phyloP scores from a whole-genome alignment of 2,113 vertebrate genomes.

The Pachycephala philippinensis region DNA sequence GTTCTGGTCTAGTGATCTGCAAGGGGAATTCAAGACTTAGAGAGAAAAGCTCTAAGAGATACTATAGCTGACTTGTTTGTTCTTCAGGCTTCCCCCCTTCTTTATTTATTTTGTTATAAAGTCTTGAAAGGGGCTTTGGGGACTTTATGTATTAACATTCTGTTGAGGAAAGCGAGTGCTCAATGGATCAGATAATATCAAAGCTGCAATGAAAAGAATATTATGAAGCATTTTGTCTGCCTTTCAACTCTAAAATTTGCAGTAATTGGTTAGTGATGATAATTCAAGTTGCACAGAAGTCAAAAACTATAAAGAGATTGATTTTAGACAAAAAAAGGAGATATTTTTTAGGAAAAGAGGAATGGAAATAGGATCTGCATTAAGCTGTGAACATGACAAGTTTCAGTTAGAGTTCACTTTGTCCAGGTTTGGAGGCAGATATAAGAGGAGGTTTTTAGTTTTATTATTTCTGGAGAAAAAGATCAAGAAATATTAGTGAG shows the following conservation, averaged over 20 bases:
- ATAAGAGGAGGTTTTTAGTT: background rate
- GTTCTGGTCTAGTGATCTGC: background rate
- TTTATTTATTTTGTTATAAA: background rate
- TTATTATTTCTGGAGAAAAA: background rate
- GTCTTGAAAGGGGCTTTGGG: background rate
- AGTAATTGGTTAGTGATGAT: background rate
- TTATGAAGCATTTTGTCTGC: background rate
- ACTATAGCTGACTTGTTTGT: background rate
- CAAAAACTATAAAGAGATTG: background rate
- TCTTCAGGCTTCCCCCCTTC: background rate
- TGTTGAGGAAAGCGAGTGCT: background rate
- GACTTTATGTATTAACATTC: background rate
- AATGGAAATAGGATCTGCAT: background rate
- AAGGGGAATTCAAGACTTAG: background rate
- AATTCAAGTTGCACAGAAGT: background rate
- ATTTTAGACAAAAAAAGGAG: background rate
- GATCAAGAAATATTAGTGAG: background rate
- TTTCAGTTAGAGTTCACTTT: background rate
- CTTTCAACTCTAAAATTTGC: background rate
- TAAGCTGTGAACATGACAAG: background rate
- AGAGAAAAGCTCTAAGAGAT: background rate
- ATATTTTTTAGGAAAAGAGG: background rate
- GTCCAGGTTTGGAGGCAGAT: background rate
- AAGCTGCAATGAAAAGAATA: background rate
- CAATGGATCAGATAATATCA: background rate